Evolutionary conservation across 2,888 invertebrate species (phyloP).

Genomic region (Autographa gamma): DNA sequence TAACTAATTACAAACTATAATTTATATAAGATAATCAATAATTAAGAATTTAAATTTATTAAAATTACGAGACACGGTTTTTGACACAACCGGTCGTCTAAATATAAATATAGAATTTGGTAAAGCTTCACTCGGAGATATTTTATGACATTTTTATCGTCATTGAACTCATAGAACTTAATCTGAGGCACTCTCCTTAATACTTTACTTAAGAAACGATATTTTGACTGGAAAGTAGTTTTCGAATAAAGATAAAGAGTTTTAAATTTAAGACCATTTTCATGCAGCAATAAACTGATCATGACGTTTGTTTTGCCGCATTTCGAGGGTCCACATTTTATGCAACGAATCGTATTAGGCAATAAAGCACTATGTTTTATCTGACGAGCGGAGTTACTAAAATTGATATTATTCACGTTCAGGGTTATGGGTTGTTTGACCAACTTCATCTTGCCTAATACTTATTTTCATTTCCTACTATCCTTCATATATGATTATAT

Average conservation of each 20-base stretch:
- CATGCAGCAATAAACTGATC: constrained; percentile 18
- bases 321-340: constrained; percentile 16
- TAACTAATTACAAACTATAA: no score
- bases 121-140: constrained; percentile 13
- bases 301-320: constrained; percentile 14
- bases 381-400: constrained; percentile 7
- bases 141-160: no score
- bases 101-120: constrained; percentile 27
- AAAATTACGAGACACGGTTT: no score
- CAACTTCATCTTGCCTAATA: constrained; percentile 17
- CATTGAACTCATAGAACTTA: no score
- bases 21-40: no score
- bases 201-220: no score
- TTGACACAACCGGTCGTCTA: no score
- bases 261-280: constrained; percentile 15
- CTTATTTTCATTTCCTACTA: no score
- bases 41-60: no score
- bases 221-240: constrained; percentile 4
- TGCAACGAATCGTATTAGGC: constrained; percentile 17
- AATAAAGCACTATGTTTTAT: constrained; percentile 40
- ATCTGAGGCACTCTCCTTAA: no score
- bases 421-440: constrained; percentile 21
- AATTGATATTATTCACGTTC: constrained; percentile 22
- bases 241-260: constrained; percentile 14
- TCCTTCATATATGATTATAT: no score